phyloP scores from a whole-genome alignment of 2,797 vertebrate genomes.

The Anguilla anguilla region DNA sequence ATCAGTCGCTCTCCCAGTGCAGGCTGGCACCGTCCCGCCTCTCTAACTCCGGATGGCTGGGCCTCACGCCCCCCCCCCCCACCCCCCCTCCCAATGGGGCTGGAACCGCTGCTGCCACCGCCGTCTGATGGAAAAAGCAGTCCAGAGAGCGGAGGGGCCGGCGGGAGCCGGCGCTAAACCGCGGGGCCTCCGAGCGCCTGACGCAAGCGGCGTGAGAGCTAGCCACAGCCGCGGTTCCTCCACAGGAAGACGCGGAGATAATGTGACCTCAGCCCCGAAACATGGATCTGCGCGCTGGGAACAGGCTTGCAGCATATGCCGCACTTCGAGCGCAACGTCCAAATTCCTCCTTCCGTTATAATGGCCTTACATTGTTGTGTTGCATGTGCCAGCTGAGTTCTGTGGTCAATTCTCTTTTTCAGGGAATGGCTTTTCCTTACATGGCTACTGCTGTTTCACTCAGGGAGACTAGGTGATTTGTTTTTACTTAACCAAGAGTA shows the following conservation, averaged over 20 bases:
- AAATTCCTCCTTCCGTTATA: background rate
- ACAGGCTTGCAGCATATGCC: background rate
- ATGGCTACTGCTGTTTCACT: background rate
- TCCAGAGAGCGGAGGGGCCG: slow-evolving; percentile 45
- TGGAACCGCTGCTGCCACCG: slow-evolving; percentile 53
- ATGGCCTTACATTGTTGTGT: background rate
- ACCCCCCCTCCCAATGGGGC: slow-evolving; percentile 49
- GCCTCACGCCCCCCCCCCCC: background rate
- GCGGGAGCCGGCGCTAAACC: slow-evolving; percentile 52
- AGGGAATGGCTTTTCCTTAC: background rate
- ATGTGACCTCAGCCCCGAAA: background rate
- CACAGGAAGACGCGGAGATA: background rate
- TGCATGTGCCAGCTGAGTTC: background rate
- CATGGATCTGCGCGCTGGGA: background rate
- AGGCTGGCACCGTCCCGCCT: background rate
- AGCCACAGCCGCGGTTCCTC: background rate
- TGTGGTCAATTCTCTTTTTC: background rate
- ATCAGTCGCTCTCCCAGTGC: background rate
- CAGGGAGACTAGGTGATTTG: background rate
- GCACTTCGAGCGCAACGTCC: background rate
- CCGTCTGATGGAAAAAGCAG: slow-evolving; percentile 66
- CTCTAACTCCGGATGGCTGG: background rate
- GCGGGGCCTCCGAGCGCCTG: slow-evolving; percentile 36
- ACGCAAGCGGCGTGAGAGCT: slow-evolving; percentile 14
- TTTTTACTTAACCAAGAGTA: background rate